Base-by-base conservation (phyloP, 2,888 invertebrate genomes). In the Heliconius ismenius region DNA sequence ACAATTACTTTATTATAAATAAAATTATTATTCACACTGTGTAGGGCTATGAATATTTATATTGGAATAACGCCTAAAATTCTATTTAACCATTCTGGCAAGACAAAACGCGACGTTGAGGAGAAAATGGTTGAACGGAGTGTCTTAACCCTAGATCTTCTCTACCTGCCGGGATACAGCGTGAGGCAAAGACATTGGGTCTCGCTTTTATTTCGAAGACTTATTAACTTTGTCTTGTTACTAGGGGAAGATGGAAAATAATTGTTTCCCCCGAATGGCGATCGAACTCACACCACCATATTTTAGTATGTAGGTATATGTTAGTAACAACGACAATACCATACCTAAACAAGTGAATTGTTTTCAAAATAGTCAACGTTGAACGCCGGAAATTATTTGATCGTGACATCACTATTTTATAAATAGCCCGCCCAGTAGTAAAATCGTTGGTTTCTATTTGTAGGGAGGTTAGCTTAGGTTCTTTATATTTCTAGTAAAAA, bases 1-100 rank as follows among this genome's bases (percentile, higher is more conserved):
- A 74, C 68, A 73, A 78, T 76, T 76, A 76, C 73, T 26, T 60
- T 54, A 21, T 60, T 24, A 26, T 10, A 39, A 3, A 24, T 43
- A 0, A 15, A 39, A 10, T n/a, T 39, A 11, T 18, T 18, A 24
- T 39, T 62, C 15, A 58, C n/a, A n/a, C 58, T 2, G 43, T 49
- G 21, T 21, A 18, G 49, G 49, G n/a, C 58, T 58, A n/a, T 58
- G 58, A 58, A 58, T 58, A 58, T 58, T 49, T 49, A 49, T 49
- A 49, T 49, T 9, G 18, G 49, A 49, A 49, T 49, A 49, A 43
- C 43, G 43, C 18, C 18, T 18, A 49, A 49, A 49, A 21, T 18
- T 18, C 7, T 18, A 49, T 49, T 49, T 58, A 58, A 58, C 3
- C 58, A 9, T 9, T 54, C 54, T 54, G 18, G 54, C 54, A 21